Evolutionary conservation across 2,113 vertebrate genomes (phyloP), one percentile per base, ranked within the genome.

Genomic region (Anguilla japonica): DNA sequence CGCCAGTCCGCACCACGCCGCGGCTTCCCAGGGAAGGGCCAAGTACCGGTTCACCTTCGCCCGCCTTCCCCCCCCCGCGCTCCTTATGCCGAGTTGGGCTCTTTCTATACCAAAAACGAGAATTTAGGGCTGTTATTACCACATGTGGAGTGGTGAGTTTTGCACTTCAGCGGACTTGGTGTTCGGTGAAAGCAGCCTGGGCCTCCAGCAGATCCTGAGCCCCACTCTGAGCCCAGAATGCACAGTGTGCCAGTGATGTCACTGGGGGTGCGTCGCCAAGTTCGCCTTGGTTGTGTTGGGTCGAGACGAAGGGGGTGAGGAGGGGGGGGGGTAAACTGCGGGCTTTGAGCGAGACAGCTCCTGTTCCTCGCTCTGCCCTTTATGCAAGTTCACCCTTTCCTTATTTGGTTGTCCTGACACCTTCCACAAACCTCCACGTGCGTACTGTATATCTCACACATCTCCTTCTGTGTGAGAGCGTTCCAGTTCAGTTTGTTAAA

Each of bases 251-350:
- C 43, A 88, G 82, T 53, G 89, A 87, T 86, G 87, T 84, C 91
- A 87, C 86, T 81, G 86, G 41, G 87, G 91, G 91, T 90, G 88
- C 91, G 93, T 93, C 90, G 91, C 93, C 90, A 92, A 92, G 91
- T 93, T 90, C 91, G 91, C 90, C 91, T 90, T 53, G 56, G 84
- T 83, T 89, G 89, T 92, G 91, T 93, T 89, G 89, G 89, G n/a
- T n/a, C n/a, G n/a, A 92, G 89, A 91, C 92, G n/a, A n/a, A n/a
- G n/a, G n/a, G n/a, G n/a, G n/a, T n/a, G n/a, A n/a, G n/a, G n/a
- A 92, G 93, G 86, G 91, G 91, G 88, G 90, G 91, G 90, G 91
- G 81, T 89, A 86, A 92, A 89, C 85, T 91, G 89, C 84, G 60
- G 84, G 89, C 93, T 91, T 91, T 87, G 53, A 90, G 89, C 89